Evolutionary conservation across 1,140 invertebrate genomes (phyloP).

Genomic region (Drosophila funebris): DNA sequence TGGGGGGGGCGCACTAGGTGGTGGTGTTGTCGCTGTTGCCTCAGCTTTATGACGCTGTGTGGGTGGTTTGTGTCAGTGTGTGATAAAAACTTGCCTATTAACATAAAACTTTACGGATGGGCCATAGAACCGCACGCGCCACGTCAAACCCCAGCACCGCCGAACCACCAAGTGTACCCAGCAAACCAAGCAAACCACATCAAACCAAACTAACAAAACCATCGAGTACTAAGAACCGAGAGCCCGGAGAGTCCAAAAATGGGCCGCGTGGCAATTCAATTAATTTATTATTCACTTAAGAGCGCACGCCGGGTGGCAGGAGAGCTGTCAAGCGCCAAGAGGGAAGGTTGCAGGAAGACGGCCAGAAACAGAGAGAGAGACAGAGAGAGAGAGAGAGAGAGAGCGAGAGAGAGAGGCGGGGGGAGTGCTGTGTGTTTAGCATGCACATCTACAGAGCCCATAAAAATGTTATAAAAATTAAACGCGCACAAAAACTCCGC

Average conservation of each 20-base stretch:
- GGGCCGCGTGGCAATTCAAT: slow-evolving; percentile 74
- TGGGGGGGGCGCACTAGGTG: background rate
- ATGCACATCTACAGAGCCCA: slow-evolving; percentile 53
- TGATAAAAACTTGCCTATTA: slow-evolving; percentile 59
- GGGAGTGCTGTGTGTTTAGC: slow-evolving; percentile 28
- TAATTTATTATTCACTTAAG: slow-evolving; percentile 82
- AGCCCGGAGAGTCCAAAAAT: slow-evolving; percentile 43
- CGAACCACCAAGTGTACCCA: no score
- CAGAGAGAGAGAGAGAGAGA: background rate
- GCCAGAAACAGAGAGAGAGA: background rate
- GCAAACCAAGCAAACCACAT: background rate
- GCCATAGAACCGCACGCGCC: slow-evolving; percentile 12
- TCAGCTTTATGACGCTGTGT: slow-evolving; percentile 6
- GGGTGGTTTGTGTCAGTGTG: slow-evolving; percentile 17
- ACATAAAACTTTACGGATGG: slow-evolving; percentile 62
- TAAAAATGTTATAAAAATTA: slow-evolving; percentile 81
- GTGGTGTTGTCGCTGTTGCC: background rate
- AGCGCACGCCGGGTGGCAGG: slow-evolving; percentile 40
- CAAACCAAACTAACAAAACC: background rate
- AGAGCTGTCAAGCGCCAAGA: background rate
- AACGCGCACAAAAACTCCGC: slow-evolving; percentile 51
- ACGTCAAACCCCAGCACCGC: background rate
- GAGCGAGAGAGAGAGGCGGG: background rate
- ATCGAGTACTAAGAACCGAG: background rate
- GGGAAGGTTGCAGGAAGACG: background rate